Conservation (phyloP, 1,140 invertebrate species). For the Leptinotarsa undecemlineata region DNA sequence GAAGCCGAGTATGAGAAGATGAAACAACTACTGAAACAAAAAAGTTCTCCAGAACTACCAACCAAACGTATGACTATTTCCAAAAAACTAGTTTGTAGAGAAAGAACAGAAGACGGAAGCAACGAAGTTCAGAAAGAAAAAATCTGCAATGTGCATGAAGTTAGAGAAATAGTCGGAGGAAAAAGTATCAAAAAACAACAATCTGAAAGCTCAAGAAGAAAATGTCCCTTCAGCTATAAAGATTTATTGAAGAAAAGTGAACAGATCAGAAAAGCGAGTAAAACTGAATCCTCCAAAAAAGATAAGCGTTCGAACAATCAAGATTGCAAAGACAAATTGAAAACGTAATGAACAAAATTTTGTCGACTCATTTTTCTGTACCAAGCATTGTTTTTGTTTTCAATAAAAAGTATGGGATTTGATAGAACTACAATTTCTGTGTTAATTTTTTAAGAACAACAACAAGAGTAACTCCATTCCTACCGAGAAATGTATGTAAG, state of each 20-base stretch:
- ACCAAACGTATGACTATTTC: not conserved
- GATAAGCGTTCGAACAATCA: not conserved
- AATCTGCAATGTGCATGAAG: conserved; percentile 9
- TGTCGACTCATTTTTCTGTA: not conserved
- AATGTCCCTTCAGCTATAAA: not conserved
- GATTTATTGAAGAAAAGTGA: conserved; percentile 12
- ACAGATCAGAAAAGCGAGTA: not conserved
- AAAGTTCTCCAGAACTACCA: not conserved
- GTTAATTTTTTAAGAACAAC: too few relatives aligned
- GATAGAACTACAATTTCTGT: not conserved
- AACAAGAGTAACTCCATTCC: too few relatives aligned
- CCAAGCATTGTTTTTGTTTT: not conserved
- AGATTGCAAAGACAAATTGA: not conserved
- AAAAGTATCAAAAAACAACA: not conserved
- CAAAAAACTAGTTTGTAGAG: conserved; percentile 1
- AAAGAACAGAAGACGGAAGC: not conserved
- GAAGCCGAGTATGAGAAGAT: not conserved
- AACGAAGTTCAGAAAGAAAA: not conserved
- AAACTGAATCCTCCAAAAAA: not conserved
- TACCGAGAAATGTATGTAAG: too few relatives aligned
- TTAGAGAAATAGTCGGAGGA: conserved; percentile 4
- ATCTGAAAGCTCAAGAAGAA: not conserved
- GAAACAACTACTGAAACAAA: not conserved
- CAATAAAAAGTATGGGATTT: conserved; percentile 2
- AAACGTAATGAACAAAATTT: not conserved